Conservation (phyloP, 2,113 vertebrate genomes). For the Eptesicus fuscus region DNA sequence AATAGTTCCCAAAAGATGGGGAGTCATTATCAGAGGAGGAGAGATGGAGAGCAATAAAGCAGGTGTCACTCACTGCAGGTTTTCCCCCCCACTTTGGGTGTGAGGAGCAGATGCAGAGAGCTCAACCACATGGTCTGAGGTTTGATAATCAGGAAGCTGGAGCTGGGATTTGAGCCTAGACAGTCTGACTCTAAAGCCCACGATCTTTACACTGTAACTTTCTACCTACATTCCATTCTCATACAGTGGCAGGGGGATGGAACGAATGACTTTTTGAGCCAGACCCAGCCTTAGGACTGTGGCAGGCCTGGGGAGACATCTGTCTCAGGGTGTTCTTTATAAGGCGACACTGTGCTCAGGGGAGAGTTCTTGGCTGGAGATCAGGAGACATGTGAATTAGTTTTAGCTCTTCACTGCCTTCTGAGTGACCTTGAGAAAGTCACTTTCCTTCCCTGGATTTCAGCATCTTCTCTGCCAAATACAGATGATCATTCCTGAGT, state of each 20-base stretch:
- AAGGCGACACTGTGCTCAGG: rapidly evolving
- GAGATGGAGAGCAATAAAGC: background rate
- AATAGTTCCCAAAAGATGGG: background rate
- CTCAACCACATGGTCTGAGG: background rate
- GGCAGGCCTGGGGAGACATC: background rate
- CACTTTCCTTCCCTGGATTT: conserved; percentile 27
- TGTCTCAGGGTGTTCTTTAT: background rate
- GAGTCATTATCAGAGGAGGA: background rate
- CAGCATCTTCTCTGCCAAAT: conserved; percentile 63
- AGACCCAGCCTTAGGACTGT: background rate
- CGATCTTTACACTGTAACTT: background rate
- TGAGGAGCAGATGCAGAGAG: background rate
- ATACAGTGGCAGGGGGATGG: rapidly evolving
- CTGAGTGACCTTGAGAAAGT: conserved; percentile 57
- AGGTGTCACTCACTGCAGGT: too few relatives aligned
- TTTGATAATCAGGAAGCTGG: background rate
- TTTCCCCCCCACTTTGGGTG: background rate
- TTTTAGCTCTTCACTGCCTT: background rate
- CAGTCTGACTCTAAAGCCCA: background rate
- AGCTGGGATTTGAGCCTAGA: background rate
- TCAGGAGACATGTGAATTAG: background rate
- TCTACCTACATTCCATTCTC: background rate
- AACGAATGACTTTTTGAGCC: background rate
- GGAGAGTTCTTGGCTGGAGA: background rate
- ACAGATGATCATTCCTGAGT: background rate